These are phyloP conservation scores for Lota lota DNA, from an alignment of 2,113 vertebrate species.

Conservation along the genomic window DNA sequence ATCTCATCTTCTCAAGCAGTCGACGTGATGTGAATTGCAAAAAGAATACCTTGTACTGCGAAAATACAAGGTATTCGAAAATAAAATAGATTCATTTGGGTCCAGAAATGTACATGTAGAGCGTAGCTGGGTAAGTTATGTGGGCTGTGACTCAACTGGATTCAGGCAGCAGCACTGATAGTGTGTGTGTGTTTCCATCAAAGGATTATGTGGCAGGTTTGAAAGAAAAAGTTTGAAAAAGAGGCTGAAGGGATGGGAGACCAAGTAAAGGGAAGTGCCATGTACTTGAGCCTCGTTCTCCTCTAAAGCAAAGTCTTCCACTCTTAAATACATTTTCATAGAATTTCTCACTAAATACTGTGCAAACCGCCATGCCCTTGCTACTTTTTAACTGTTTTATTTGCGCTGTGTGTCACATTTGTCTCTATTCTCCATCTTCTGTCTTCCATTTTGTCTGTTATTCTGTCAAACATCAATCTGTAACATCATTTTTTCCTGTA, in stretches of 20 bases:
- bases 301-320: too few species aligned
- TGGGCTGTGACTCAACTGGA: too few species aligned
- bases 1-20: constrained; percentile 31
- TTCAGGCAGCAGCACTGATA: too few species aligned
- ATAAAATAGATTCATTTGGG: too few species aligned
- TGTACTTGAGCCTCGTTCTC: too few species aligned
- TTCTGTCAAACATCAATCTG: constrained; percentile 7
- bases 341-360: not conserved
- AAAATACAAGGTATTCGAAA: not conserved
- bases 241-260: not conserved
- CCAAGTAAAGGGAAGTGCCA: not conserved
- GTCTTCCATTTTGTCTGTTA: not conserved
- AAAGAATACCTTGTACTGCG: constrained; percentile 9
- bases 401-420: not conserved
- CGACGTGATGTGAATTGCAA: constrained; percentile 11
- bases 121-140: too few species aligned
- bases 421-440: too few species aligned
- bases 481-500: not conserved
- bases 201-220: not conserved
- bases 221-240: not conserved
- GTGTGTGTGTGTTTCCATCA: not conserved
- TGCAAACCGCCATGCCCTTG: too few species aligned
- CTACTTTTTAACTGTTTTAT: not conserved
- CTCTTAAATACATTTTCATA: too few species aligned
- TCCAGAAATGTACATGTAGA: too few species aligned